Evolutionary conservation across 1,140 invertebrate genomes (phyloP).

Genomic region (Hydropsyche tenuis): DNA sequence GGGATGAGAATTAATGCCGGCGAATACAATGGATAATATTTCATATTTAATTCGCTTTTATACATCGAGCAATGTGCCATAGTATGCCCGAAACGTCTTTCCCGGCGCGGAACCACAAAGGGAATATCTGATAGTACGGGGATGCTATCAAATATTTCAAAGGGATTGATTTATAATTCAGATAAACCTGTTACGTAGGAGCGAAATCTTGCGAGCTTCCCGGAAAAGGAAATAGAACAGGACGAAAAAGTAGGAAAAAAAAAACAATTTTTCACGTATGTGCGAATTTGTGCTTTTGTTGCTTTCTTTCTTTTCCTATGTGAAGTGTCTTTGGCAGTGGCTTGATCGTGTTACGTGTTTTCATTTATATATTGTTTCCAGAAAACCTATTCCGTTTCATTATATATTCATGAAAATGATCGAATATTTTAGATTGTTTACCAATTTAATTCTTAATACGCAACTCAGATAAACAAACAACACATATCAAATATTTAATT

Average conservation of each 20-base stretch:
- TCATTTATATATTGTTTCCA: too few relatives aligned
- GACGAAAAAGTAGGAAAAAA: neutral
- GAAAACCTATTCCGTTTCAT: too few relatives aligned
- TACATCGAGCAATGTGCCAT: neutral
- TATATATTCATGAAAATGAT: too few relatives aligned
- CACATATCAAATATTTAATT: too few relatives aligned
- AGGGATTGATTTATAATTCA: slow-evolving; percentile 26
- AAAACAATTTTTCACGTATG: slow-evolving; percentile 1
- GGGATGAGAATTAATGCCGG: neutral
- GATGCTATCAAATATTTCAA: slow-evolving; percentile 24
- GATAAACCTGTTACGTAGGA: slow-evolving; percentile 1
- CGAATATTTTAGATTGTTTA: too few relatives aligned
- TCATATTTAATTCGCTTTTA: slow-evolving; percentile 25
- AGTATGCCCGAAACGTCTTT: slow-evolving; percentile 18
- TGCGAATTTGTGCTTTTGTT: neutral
- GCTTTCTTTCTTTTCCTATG: too few relatives aligned
- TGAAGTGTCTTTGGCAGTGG: too few relatives aligned
- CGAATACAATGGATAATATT: slow-evolving; percentile 26
- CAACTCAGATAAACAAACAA: too few relatives aligned
- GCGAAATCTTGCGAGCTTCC: too few relatives aligned
- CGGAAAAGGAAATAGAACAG: neutral
- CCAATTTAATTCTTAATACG: too few relatives aligned
- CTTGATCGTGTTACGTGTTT: too few relatives aligned
- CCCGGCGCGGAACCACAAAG: neutral
- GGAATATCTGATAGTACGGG: slow-evolving; percentile 13